phyloP scores from a whole-genome alignment of 1,140 invertebrate species.

The Homarus americanus region DNA sequence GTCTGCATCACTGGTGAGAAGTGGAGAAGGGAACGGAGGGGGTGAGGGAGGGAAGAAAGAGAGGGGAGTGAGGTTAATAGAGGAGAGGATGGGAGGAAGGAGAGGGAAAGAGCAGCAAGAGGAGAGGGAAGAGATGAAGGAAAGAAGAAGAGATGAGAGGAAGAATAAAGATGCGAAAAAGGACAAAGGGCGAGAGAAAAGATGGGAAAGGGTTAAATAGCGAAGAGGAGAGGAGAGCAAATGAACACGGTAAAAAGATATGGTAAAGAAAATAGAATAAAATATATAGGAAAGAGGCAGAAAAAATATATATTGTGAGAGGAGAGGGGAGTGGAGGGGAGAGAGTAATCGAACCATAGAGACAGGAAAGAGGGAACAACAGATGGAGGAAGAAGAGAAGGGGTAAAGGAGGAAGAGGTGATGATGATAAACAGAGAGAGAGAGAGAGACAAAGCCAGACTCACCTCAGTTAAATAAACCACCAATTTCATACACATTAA shows the following conservation, averaged over 20 bases:
- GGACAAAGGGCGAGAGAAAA: neutral
- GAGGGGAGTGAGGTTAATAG: neutral
- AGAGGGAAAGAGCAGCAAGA: neutral
- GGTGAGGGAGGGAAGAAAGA: neutral
- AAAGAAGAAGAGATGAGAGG: neutral
- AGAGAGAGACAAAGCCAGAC: conserved; percentile 37
- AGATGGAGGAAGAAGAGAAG: neutral
- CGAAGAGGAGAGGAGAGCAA: neutral
- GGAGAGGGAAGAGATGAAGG: neutral
- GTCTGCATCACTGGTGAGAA: neutral
- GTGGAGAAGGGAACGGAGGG: neutral
- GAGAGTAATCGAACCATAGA: neutral
- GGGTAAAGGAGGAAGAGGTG: neutral
- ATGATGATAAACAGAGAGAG: conserved; percentile 2
- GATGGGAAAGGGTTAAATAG: neutral
- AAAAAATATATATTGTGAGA: neutral
- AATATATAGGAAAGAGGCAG: neutral
- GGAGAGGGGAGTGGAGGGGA: neutral
- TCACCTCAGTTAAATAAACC: too few species aligned
- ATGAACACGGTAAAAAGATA: neutral
- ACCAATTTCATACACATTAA: too few species aligned
- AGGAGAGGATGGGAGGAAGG: neutral
- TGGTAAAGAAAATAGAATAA: neutral
- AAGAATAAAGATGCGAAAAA: neutral
- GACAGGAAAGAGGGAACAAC: neutral